Conservation (phyloP, 2,797 vertebrate genomes). For the Buceros bicornis region DNA sequence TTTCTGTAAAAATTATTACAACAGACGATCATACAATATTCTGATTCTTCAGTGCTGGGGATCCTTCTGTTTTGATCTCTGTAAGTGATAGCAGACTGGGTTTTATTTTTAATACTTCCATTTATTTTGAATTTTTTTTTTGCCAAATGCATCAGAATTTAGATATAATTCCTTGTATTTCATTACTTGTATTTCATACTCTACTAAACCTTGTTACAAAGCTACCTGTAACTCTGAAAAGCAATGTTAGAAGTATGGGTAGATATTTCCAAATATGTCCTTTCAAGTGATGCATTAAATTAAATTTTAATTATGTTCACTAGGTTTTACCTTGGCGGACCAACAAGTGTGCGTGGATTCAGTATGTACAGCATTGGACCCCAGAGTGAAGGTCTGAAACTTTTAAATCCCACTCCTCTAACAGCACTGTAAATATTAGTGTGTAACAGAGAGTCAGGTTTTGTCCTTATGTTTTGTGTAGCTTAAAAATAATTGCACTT, state of each 20-base stretch:
- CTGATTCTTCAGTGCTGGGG: neutral
- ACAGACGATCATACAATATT: neutral
- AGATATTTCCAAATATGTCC: neutral
- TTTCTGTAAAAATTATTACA: neutral
- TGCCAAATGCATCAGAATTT: neutral
- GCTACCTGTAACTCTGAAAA: neutral
- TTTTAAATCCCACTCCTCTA: neutral
- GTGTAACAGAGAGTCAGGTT: neutral
- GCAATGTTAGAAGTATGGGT: neutral
- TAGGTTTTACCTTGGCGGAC: conserved; percentile 97
- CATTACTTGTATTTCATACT: neutral
- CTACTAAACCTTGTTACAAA: neutral
- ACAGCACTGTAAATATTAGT: neutral
- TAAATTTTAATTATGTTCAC: neutral
- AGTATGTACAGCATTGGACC: conserved; percentile 98
- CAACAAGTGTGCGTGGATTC: conserved; percentile 95
- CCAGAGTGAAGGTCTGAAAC: conserved; percentile 92
- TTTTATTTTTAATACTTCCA: neutral
- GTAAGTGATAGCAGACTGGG: neutral
- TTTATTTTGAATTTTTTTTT: neutral
- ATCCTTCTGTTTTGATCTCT: neutral
- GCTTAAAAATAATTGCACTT: neutral
- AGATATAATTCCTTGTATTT: neutral
- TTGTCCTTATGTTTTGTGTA: neutral
- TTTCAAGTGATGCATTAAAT: neutral